Evolutionary conservation across 2,113 vertebrate genomes (phyloP).

Genomic region (Brienomyrus brachyistius): DNA sequence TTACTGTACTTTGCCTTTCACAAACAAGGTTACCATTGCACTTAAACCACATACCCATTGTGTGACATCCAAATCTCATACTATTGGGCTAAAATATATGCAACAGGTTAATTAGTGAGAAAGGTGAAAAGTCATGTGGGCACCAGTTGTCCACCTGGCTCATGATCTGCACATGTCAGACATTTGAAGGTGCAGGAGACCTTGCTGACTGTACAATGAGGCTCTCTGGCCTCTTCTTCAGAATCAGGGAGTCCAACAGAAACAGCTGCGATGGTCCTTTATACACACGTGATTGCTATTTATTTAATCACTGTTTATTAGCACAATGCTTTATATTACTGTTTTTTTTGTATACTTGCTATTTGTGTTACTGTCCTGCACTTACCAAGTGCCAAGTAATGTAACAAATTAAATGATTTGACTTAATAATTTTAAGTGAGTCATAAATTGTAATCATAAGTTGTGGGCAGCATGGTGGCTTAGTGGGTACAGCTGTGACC

Average conservation of each 20-base stretch:
- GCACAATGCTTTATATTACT: neutral
- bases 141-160: no score
- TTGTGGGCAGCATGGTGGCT: neutral
- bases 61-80: no score
- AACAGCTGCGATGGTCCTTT: neutral
- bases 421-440: neutral
- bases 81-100: no score
- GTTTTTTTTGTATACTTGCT: neutral
- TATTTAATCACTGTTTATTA: neutral
- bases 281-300: neutral
- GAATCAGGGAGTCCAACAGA: neutral
- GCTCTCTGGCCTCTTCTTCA: neutral
- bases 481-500: neutral
- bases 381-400: neutral
- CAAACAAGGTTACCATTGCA: no score
- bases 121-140: no score
- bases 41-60: no score
- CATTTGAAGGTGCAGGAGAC: no score
- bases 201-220: neutral
- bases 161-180: no score
- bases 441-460: neutral
- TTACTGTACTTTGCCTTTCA: neutral
- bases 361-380: neutral
- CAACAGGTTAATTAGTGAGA: no score
- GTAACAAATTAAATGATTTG: neutral